Conservation (phyloP, 2,888 invertebrate species). For the Cactoblastis cactorum region DNA sequence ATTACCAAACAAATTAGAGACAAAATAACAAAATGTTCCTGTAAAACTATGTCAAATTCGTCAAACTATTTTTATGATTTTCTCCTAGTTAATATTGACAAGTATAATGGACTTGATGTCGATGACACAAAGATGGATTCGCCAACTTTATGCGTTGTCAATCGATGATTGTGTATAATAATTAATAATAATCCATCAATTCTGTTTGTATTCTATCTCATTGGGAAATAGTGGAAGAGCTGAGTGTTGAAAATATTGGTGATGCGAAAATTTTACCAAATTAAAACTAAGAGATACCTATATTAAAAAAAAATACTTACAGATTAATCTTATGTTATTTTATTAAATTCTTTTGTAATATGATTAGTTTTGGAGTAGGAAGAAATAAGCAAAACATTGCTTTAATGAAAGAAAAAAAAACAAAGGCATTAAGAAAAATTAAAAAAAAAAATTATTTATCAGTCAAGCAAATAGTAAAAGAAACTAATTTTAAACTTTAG, state of each 20-base stretch:
- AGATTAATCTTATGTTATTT: too few relatives aligned
- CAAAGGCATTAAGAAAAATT: too few relatives aligned
- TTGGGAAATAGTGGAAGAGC: background rate
- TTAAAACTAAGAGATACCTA: too few relatives aligned
- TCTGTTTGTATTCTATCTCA: conserved; percentile 24
- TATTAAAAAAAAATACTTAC: too few relatives aligned
- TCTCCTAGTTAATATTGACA: background rate
- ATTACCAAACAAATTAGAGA: background rate
- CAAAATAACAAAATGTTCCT: background rate
- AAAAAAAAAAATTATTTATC: too few relatives aligned
- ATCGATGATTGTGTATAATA: conserved; percentile 18
- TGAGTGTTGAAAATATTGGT: too few relatives aligned
- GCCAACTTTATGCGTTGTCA: background rate
- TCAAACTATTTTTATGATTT: background rate
- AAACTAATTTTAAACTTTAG: too few relatives aligned
- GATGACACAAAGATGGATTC: background rate
- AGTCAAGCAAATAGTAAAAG: too few relatives aligned
- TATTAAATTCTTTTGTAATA: too few relatives aligned
- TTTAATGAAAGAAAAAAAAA: too few relatives aligned
- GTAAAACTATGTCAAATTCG: background rate
- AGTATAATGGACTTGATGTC: background rate
- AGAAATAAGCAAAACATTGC: too few relatives aligned
- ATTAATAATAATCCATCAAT: conserved; percentile 34
- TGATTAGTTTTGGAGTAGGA: too few relatives aligned
- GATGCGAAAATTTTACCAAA: background rate